Evolutionary conservation across 2,113 vertebrate genomes (phyloP).

Genomic region (Catharus bicknelli): DNA sequence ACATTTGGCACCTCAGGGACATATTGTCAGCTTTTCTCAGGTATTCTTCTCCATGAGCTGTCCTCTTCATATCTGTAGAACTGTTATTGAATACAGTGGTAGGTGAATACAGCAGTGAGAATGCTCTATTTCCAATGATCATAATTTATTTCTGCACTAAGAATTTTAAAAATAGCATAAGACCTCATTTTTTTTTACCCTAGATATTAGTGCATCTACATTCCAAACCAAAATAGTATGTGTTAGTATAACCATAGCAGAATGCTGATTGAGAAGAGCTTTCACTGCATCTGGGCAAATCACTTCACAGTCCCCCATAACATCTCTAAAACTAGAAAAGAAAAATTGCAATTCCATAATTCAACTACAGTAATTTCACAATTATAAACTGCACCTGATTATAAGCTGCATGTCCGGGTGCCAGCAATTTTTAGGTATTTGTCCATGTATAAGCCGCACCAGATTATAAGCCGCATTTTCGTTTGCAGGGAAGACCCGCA

Average conservation of each 20-base stretch:
- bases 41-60: background rate
- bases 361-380: background rate
- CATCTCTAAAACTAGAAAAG: background rate
- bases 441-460: no score
- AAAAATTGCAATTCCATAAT: background rate
- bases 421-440: no score
- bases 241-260: background rate
- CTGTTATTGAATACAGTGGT: background rate
- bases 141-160: background rate
- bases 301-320: background rate
- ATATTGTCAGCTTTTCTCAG: background rate
- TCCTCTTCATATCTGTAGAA: background rate
- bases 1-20: background rate
- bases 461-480: no score
- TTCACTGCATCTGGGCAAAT: background rate
- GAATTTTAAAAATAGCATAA: background rate
- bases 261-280: background rate
- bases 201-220: fast-evolving
- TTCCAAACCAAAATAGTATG: background rate
- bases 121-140: background rate
- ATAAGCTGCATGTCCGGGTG: no score
- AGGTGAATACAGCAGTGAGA: background rate
- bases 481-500: no score
- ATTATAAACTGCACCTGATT: no score
- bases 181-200: fast-evolving